Evolutionary conservation across 2,888 invertebrate species (phyloP).

Genomic region (Papilio protenor): DNA sequence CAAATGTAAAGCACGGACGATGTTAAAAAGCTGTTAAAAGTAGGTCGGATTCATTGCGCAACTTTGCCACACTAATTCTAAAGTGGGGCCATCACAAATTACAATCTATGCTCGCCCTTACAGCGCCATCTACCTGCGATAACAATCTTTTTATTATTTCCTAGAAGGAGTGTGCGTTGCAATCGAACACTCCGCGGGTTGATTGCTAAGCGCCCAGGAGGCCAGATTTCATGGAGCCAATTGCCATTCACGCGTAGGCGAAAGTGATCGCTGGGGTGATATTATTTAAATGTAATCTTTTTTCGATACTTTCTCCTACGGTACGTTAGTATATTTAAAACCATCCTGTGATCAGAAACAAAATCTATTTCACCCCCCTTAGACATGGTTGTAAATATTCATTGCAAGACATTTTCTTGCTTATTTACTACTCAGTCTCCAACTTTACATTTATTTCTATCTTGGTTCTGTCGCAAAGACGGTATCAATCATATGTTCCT

Average conservation of each 20-base stretch:
- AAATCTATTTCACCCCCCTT: slow-evolving; percentile 18
- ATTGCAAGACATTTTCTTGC: neutral
- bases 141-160: slow-evolving; percentile 79
- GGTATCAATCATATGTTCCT: too few relatives aligned
- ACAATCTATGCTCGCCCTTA: slow-evolving; percentile 75
- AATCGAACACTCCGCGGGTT: slow-evolving; percentile 75
- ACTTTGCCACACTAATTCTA: slow-evolving; percentile 66
- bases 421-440: neutral
- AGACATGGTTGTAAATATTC: slow-evolving; percentile 3
- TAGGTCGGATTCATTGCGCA: slow-evolving; percentile 45
- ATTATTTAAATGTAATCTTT: slow-evolving; percentile 84
- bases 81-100: slow-evolving; percentile 74
- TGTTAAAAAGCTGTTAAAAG: slow-evolving; percentile 43
- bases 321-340: slow-evolving; percentile 52
- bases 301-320: slow-evolving; percentile 76
- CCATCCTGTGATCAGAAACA: slow-evolving; percentile 34
- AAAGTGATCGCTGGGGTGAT: slow-evolving; percentile 82
- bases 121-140: slow-evolving; percentile 76
- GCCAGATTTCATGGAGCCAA: slow-evolving; percentile 79
- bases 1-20: slow-evolving; percentile 36
- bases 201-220: slow-evolving; percentile 81
- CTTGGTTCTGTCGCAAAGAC: neutral
- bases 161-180: slow-evolving; percentile 75
- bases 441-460: neutral
- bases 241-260: slow-evolving; percentile 76